Evolutionary conservation across 53 echinoderm and acorn worm species (phyloP).

Genomic region (Mesocentrotus franciscanus): DNA sequence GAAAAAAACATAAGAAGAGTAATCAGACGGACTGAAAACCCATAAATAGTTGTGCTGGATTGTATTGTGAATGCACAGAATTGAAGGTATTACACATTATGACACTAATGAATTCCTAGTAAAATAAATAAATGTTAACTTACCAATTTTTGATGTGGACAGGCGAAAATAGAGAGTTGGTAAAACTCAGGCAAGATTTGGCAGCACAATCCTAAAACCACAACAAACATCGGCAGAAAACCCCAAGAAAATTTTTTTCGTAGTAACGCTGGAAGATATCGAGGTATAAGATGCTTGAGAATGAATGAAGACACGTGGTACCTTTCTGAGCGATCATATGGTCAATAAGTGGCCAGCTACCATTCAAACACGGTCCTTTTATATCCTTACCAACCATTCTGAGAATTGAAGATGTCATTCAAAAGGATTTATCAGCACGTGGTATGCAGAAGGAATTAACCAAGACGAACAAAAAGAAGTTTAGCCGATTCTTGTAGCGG

Average conservation of each 20-base stretch:
- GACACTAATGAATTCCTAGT: neutral
- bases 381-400: slow-evolving; percentile 38
- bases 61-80: too few species aligned
- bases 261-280: neutral
- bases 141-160: neutral
- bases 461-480: slow-evolving; percentile 11
- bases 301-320: neutral
- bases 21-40: too few species aligned
- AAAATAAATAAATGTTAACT: neutral
- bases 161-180: neutral
- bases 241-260: neutral
- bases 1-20: too few species aligned
- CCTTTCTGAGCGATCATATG: neutral
- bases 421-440: neutral
- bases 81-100: neutral
- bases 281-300: neutral
- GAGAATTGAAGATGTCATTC: neutral
- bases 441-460: neutral
- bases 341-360: neutral
- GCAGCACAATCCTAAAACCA: neutral
- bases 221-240: neutral
- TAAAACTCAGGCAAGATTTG: neutral
- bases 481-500: neutral
- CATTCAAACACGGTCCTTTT: slow-evolving; percentile 52
- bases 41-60: too few species aligned